These are phyloP conservation scores for Ypsolopha scabrella DNA, from an alignment of 2,888 invertebrate species.

Conservation along the genomic window DNA sequence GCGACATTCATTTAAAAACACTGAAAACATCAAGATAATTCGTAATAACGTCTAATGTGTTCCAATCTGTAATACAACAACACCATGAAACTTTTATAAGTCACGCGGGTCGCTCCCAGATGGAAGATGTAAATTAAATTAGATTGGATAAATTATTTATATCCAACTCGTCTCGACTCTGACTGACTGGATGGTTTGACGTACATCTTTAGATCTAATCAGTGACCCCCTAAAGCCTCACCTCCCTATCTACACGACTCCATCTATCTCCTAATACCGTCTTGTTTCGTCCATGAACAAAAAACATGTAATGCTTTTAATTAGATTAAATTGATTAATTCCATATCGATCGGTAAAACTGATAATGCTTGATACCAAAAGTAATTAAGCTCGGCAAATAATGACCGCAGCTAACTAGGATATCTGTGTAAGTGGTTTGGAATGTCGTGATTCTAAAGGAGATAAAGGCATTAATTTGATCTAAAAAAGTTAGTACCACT, in stretches of 20 bases:
- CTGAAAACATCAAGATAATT: too few species aligned
- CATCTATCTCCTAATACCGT: constrained; percentile 64
- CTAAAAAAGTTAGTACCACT: background rate
- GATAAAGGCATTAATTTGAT: background rate
- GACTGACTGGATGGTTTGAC: constrained; percentile 56
- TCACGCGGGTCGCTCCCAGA: constrained; percentile 28
- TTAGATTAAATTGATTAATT: constrained; percentile 70
- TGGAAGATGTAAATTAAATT: constrained; percentile 62
- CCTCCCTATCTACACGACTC: constrained; percentile 55
- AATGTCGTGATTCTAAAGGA: background rate
- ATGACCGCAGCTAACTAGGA: constrained; percentile 28
- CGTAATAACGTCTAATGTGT: background rate
- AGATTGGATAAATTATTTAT: constrained; percentile 65
- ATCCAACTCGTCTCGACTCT: constrained; percentile 40
- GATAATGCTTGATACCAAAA: constrained; percentile 45
- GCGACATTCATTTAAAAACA: too few species aligned
- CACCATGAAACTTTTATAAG: constrained; percentile 45
- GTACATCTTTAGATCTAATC: constrained; percentile 53
- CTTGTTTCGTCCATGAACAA: constrained; percentile 62
- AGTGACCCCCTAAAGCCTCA: constrained; percentile 58
- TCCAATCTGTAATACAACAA: constrained; percentile 25
- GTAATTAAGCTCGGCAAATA: constrained; percentile 64
- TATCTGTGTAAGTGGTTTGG: background rate
- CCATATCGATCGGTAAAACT: constrained; percentile 44
- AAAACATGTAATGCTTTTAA: constrained; percentile 69